phyloP scores from a whole-genome alignment of 2,888 invertebrate genomes.

The Asteroscopus sphinx region DNA sequence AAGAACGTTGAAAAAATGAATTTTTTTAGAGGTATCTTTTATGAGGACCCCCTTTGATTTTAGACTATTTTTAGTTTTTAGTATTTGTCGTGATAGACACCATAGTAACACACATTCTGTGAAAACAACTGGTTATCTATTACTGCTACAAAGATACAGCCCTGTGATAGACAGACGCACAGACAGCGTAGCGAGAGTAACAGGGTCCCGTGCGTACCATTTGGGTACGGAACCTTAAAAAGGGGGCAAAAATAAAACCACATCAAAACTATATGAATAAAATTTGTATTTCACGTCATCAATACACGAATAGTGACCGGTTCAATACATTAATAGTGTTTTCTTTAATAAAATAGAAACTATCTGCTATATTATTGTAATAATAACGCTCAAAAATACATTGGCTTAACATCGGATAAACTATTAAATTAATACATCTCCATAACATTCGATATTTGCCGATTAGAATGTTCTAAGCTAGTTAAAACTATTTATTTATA shows the following conservation, averaged over 20 bases:
- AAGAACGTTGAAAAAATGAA: too few relatives aligned
- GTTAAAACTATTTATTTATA: constrained; percentile 55
- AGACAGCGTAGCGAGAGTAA: too few relatives aligned
- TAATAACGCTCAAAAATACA: constrained; percentile 88
- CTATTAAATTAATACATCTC: constrained; percentile 59
- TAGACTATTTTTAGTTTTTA: too few relatives aligned
- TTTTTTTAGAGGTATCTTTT: too few relatives aligned
- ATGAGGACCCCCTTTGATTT: too few relatives aligned
- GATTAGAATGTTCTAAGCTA: constrained; percentile 59
- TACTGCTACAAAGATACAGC: too few relatives aligned
- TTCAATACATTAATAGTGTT: constrained; percentile 84
- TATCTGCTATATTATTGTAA: constrained; percentile 75
- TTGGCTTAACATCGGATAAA: constrained; percentile 81
- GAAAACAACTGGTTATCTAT: too few relatives aligned
- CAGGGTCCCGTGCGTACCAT: too few relatives aligned
- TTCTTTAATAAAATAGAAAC: constrained; percentile 86
- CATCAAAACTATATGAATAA: constrained; percentile 83
- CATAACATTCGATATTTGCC: constrained; percentile 58
- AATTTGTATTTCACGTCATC: constrained; percentile 87
- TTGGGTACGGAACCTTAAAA: too few relatives aligned
- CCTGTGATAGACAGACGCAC: too few relatives aligned
- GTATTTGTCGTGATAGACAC: too few relatives aligned
- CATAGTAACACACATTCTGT: too few relatives aligned
- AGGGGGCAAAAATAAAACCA: constrained; percentile 78
- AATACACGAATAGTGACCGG: constrained; percentile 63